Evolutionary conservation across 2,888 invertebrate species (phyloP).

Genomic region (Hipparchia sbordonii): DNA sequence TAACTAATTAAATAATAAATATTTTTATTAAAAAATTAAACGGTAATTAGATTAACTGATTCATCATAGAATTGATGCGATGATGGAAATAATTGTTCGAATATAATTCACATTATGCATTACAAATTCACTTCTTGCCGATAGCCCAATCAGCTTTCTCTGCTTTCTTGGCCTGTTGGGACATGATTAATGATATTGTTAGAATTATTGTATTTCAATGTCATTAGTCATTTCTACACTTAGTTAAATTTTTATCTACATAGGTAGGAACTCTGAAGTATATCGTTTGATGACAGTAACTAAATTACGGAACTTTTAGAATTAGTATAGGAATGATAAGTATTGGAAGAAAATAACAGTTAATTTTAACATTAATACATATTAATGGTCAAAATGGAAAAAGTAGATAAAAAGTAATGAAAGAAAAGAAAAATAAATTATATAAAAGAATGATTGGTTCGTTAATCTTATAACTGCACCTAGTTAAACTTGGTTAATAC

Average conservation of each 20-base stretch:
- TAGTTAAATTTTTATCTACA: background rate
- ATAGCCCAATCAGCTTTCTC: constrained; percentile 88
- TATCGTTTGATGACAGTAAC: background rate
- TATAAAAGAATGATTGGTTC: background rate
- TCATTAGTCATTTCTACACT: background rate
- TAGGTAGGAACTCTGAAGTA: background rate
- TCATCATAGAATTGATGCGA: constrained; percentile 48
- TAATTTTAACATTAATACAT: background rate
- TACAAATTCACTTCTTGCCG: constrained; percentile 81
- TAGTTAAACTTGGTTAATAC: background rate
- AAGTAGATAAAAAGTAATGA: background rate
- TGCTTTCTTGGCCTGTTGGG: constrained; percentile 89
- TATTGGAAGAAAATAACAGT: background rate
- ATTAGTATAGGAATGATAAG: background rate
- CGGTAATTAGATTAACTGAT: constrained; percentile 59
- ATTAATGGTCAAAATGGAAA: background rate
- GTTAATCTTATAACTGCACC: background rate
- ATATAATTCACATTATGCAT: constrained; percentile 33
- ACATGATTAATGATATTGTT: constrained; percentile 56
- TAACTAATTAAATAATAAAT: constrained; percentile 52
- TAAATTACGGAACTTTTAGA: background rate
- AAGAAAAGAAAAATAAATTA: background rate
- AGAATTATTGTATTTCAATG: background rate
- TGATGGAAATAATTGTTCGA: constrained; percentile 49
- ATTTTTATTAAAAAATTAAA: constrained; percentile 56